These are phyloP conservation scores for Hypocryptadius cinnamomeus DNA, from an alignment of 2,113 vertebrate genomes.

Conservation along the genomic window DNA sequence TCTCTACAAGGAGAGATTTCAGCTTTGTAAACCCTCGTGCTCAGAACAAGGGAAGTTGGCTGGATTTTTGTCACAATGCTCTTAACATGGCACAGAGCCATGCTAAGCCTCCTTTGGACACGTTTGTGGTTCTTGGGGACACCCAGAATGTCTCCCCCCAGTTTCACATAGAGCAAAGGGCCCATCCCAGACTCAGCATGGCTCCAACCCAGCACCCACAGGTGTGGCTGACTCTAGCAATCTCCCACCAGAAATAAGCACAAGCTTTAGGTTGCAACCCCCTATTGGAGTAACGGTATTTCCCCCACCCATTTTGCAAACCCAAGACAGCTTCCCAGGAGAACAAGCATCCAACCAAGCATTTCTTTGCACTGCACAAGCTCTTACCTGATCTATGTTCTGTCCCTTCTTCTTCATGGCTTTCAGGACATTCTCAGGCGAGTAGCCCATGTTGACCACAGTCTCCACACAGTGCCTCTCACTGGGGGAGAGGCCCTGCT, in stretches of 20 bases:
- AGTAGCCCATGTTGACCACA: slow-evolving; percentile 92
- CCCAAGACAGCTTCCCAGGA: neutral
- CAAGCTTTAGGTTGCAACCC: neutral
- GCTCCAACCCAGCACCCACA: neutral
- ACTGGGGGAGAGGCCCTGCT: slow-evolving; percentile 78
- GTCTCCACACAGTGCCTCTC: slow-evolving; percentile 90
- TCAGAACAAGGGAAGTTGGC: neutral
- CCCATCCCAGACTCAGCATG: too few relatives aligned
- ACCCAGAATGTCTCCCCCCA: neutral
- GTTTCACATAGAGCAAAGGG: neutral
- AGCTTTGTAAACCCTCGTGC: rapidly evolving
- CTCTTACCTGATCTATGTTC: slow-evolving; percentile 89
- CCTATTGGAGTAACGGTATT: neutral
- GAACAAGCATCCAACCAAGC: neutral
- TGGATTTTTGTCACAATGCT: neutral
- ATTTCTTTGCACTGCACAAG: neutral
- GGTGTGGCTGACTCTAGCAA: neutral
- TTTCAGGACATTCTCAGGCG: slow-evolving; percentile 84
- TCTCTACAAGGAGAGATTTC: neutral
- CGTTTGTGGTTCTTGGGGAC: neutral
- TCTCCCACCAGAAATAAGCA: neutral
- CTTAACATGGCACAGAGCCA: neutral
- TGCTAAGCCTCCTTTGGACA: neutral
- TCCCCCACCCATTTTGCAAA: neutral
- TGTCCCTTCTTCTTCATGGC: slow-evolving; percentile 96